Conservation (phyloP, 2,888 invertebrate genomes). For the Pterostichus madidus region DNA sequence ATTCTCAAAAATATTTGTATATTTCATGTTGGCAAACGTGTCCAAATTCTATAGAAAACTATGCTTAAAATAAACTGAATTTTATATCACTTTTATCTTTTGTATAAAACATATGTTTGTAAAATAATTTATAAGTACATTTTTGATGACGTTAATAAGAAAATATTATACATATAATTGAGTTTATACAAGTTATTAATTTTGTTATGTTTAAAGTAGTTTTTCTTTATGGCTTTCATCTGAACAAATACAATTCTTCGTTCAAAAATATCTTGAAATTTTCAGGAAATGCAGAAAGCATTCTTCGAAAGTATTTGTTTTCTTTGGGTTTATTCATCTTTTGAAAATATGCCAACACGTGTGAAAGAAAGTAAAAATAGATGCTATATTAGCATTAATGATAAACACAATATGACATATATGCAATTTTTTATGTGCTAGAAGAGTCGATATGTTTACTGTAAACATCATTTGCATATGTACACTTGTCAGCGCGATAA, state of each 20-base stretch:
- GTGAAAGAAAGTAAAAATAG: conserved; percentile 29
- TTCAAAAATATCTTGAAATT: background rate
- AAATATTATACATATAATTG: too few species aligned
- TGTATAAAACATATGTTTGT: too few species aligned
- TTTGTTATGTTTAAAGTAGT: too few species aligned
- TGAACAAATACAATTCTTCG: conserved; percentile 1
- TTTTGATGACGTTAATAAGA: too few species aligned
- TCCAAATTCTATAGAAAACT: too few species aligned
- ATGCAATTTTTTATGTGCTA: conserved; percentile 4
- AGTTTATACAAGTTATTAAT: too few species aligned
- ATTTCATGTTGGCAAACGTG: too few species aligned
- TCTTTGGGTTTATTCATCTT: conserved; percentile 33
- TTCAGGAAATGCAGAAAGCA: conserved; percentile 32
- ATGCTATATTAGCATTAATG: conserved; percentile 28
- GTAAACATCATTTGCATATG: conserved; percentile 33
- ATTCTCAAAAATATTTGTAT: background rate
- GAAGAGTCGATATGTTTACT: conserved; percentile 1
- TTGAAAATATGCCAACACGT: conserved; percentile 40
- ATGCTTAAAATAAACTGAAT: too few species aligned
- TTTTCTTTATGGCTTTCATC: conserved; percentile 11
- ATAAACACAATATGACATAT: background rate
- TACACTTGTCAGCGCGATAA: conserved; percentile 18
- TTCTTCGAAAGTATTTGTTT: background rate
- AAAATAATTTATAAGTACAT: too few species aligned
- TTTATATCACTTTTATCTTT: too few species aligned